Base-by-base conservation (phyloP, 2,113 vertebrate genomes). In the Macquaria ambigua region DNA sequence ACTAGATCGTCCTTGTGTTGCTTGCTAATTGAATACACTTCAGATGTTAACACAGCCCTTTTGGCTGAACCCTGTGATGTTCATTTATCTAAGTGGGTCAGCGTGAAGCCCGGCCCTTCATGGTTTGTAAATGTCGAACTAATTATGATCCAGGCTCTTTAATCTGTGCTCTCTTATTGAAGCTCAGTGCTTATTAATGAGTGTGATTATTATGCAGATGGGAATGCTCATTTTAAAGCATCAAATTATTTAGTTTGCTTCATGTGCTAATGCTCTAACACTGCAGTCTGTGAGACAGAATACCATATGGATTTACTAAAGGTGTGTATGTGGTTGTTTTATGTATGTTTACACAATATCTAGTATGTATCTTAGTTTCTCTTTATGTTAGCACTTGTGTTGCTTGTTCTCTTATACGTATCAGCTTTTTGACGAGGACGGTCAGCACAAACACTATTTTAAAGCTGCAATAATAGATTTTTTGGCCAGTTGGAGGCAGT, bases 61-160 rank as follows among this genome's bases (percentile, higher is more conserved):
- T n/a, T n/a, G n/a, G n/a, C n/a, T n/a, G n/a, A n/a, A n/a, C n/a
- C n/a, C n/a, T n/a, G n/a, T n/a, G n/a, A n/a, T n/a, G n/a, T n/a
- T n/a, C n/a, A n/a, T n/a, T n/a, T n/a, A n/a, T n/a, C n/a, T 81
- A 88, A 90, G 81, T 87, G 79, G 92, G 77, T 92, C 77, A 84
- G 73, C 37, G 58, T 82, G 71, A 68, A 86, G 67, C 81, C 59
- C 55, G 14, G 72, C 46, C 63, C 74, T 89, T 93, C 73, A 79
- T 85, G 81, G 43, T 89, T 85, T 82, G 74, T 66, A 79, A 89
- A 82, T 79, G 74, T 75, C n/a, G 3, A 73, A 79, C 77, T 90
- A 72, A 93, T 94, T 93, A 85, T 86, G 48, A 84, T 72, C 14
- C 21, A 2, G 68, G 74, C 83, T 79, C 82, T 94, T 90, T 93